These are phyloP conservation scores for Catocala sponsa DNA, from an alignment of 2,888 invertebrate species.

Conservation along the genomic window DNA sequence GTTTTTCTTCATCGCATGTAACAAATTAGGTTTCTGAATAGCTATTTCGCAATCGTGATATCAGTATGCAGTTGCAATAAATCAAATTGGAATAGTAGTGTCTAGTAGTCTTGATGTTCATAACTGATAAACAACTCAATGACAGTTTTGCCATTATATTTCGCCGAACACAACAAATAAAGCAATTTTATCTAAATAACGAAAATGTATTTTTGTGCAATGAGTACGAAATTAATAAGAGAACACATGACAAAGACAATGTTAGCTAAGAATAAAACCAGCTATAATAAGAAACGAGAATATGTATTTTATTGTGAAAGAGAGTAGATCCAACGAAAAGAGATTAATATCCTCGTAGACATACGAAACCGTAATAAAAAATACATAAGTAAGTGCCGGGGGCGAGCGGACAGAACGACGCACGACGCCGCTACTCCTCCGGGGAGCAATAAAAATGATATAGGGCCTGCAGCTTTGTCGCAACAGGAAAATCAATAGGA, in stretches of 20 bases:
- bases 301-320: conserved; percentile 31
- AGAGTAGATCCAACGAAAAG: conserved; percentile 42
- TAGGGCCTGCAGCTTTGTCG: conserved; percentile 67
- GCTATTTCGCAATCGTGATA: not conserved
- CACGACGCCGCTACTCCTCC: conserved; percentile 64
- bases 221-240: too few species aligned
- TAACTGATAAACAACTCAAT: too few species aligned
- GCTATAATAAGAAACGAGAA: conserved; percentile 26
- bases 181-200: too few species aligned
- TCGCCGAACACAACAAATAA: too few species aligned
- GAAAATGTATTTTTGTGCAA: too few species aligned
- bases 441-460: conserved; percentile 79
- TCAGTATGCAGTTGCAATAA: not conserved
- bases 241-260: conserved; percentile 23
- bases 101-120: too few species aligned
- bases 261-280: conserved; percentile 26
- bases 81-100: not conserved
- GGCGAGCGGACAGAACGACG: conserved; percentile 67
- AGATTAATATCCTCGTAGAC: conserved; percentile 63
- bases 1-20: conserved; percentile 9
- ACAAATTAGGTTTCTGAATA: conserved; percentile 2
- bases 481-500: conserved; percentile 70
- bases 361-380: conserved; percentile 72
- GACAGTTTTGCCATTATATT: too few species aligned
- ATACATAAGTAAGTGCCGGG: conserved; percentile 68